Conservation (phyloP, 2,888 invertebrate genomes). For the Nymphalis polychloros region DNA sequence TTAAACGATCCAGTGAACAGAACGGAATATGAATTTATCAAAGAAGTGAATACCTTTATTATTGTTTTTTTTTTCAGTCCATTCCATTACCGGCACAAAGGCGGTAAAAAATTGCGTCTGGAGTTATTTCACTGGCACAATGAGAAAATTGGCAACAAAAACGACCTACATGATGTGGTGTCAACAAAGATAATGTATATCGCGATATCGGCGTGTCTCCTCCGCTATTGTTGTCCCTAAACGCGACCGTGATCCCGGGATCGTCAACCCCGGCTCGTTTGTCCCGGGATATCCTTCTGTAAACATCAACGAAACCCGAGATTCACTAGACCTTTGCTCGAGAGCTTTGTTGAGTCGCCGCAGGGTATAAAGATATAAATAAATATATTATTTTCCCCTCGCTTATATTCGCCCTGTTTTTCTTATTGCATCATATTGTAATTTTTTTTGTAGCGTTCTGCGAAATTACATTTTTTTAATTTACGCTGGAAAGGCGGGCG, state of each 20-base stretch:
- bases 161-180: constrained; percentile 74
- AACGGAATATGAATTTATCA: constrained; percentile 23
- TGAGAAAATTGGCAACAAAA: constrained; percentile 72
- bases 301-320: constrained; percentile 76
- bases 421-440: constrained; percentile 50
- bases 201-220: constrained; percentile 70
- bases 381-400: constrained; percentile 52
- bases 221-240: constrained; percentile 73
- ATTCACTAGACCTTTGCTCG: constrained; percentile 76
- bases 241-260: constrained; percentile 70
- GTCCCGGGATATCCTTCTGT: constrained; percentile 77
- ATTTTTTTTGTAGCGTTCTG: constrained; percentile 34
- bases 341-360: constrained; percentile 68
- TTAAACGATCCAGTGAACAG: constrained; percentile 50
- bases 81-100: constrained; percentile 42
- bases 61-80: constrained; percentile 35
- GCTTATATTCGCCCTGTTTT: constrained; percentile 44
- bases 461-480: constrained; percentile 27
- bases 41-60: constrained; percentile 34
- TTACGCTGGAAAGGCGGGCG: too few species aligned
- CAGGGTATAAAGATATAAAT: constrained; percentile 67
- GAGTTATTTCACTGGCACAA: constrained; percentile 67
- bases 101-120: constrained; percentile 44
- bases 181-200: constrained; percentile 78
- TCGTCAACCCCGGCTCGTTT: constrained; percentile 70